Conservation (phyloP, 2,888 invertebrate species). For the Rhynchonema sp. region DNA sequence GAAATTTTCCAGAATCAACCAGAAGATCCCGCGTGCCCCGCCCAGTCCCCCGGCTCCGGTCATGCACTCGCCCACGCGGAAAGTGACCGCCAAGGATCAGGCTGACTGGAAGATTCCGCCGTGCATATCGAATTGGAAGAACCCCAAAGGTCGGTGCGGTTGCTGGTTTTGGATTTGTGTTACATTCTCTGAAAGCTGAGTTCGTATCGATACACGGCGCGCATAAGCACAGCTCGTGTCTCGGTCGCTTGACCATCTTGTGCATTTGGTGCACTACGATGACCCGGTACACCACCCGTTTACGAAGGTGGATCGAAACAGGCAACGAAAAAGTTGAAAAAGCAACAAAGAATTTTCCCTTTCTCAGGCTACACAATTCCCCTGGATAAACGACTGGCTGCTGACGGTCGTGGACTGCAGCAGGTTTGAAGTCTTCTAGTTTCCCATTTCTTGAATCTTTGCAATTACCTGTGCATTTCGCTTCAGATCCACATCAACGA, state of each 20-base stretch:
- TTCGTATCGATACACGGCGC: not conserved
- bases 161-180: conserved; percentile 9
- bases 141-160: conserved; percentile 84
- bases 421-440: conserved; percentile 23
- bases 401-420: conserved; percentile 89
- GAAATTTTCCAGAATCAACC: conserved; percentile 58
- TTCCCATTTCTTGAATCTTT: no score
- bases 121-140: conserved; percentile 98
- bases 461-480: no score
- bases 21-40: conserved; percentile 92
- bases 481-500: conserved; percentile 84
- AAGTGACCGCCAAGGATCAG: conserved; percentile 94
- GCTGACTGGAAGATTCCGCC: conserved; percentile 98
- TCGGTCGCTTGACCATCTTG: no score
- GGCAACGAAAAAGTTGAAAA: no score
- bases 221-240: no score
- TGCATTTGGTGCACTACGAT: no score
- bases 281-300: no score
- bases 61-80: conserved; percentile 86
- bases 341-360: conserved; percentile 5
- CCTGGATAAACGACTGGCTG: conserved; percentile 85
- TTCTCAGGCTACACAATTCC: conserved; percentile 80
- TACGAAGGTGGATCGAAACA: no score
- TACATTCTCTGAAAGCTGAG: not conserved
- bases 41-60: conserved; percentile 98